Evolutionary conservation across 2,888 invertebrate species (phyloP).

Genomic region (Drosophila conformis): DNA sequence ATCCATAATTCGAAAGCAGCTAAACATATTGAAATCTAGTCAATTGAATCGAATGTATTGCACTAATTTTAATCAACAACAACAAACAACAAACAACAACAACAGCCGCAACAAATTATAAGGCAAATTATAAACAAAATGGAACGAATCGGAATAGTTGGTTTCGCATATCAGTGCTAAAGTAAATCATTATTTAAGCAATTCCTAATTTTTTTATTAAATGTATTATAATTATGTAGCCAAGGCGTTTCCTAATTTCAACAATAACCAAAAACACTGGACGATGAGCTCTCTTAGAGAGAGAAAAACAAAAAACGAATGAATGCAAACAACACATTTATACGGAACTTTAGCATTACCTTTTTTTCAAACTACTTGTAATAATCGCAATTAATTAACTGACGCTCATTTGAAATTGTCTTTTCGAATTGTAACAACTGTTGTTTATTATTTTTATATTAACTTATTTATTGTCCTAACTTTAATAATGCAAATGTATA

Average conservation of each 20-base stretch:
- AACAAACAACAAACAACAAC: conserved; percentile 10
- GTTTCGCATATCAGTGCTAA: conserved; percentile 70
- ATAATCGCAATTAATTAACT: conserved; percentile 38
- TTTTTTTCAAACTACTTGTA: conserved; percentile 38
- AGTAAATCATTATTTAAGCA: conserved; percentile 50
- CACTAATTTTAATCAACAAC: conserved; percentile 61
- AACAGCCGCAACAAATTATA: conserved; percentile 23
- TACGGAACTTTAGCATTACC: conserved; percentile 63
- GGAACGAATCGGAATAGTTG: conserved; percentile 32
- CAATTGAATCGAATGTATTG: conserved; percentile 80
- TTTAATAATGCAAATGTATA: conserved; percentile 73
- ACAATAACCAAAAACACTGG: conserved; percentile 47
- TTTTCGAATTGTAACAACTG: conserved; percentile 71
- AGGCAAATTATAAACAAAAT: conserved; percentile 32
- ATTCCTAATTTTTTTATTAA: conserved; percentile 69
- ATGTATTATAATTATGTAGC: conserved; percentile 79
- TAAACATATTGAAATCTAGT: conserved; percentile 78
- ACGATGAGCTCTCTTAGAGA: conserved; percentile 63
- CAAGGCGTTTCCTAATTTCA: conserved; percentile 57
- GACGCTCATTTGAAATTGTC: conserved; percentile 51
- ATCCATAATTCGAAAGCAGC: conserved; percentile 59
- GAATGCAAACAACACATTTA: conserved; percentile 32
- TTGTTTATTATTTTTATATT: conserved; percentile 79
- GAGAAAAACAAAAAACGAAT: conserved; percentile 1
- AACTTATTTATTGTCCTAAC: conserved; percentile 80